Conservation (phyloP, 2,888 invertebrate genomes). For the Lasioglossum pauxillum region DNA sequence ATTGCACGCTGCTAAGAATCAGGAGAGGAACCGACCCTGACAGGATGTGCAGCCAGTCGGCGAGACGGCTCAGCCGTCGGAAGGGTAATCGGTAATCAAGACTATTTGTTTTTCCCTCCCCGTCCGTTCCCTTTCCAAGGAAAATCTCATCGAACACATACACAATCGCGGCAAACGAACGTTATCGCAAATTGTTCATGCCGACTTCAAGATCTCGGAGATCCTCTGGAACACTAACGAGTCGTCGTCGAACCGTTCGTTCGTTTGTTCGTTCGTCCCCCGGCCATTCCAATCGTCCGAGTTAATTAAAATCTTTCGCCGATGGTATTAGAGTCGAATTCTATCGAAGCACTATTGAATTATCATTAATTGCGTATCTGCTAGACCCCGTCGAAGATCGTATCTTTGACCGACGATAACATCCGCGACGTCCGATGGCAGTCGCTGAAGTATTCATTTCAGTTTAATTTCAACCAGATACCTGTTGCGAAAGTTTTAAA, state of each 20-base stretch:
- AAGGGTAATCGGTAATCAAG: slow-evolving; percentile 17
- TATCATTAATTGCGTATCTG: background rate
- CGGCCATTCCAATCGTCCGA: background rate
- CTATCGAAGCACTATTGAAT: background rate
- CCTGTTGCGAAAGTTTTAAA: slow-evolving; percentile 7
- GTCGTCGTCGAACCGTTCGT: background rate
- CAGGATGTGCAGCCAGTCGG: slow-evolving; percentile 36
- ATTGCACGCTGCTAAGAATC: slow-evolving; percentile 71
- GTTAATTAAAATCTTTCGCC: background rate
- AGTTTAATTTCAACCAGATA: background rate
- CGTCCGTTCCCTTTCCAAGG: background rate
- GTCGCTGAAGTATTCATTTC: background rate
- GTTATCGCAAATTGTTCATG: background rate
- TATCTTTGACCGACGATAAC: background rate
- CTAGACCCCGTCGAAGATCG: background rate
- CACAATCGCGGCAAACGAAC: background rate
- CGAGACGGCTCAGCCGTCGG: slow-evolving; percentile 37
- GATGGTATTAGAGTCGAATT: background rate
- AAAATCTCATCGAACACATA: slow-evolving; percentile 8
- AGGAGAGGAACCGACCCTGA: slow-evolving; percentile 32
- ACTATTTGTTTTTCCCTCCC: slow-evolving; percentile 3
- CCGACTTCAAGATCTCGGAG: background rate
- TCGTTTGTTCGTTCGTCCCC: background rate
- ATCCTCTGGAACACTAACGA: background rate
- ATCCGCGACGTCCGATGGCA: background rate